Evolutionary conservation across 2,113 vertebrate genomes (phyloP).

Genomic region (Triplophysa siluroides): DNA sequence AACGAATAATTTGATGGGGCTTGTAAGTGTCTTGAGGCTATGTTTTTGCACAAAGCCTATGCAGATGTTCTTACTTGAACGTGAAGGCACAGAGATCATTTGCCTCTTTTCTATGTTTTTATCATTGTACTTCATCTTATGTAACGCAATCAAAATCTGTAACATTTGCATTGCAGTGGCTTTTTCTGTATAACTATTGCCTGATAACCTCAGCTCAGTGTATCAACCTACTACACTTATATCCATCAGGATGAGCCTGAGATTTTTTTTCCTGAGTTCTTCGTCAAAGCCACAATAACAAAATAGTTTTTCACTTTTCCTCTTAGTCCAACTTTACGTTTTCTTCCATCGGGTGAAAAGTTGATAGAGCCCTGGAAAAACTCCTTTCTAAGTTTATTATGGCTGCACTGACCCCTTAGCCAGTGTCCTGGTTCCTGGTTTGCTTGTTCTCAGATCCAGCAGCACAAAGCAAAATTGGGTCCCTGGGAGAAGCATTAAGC

Average conservation of each 20-base stretch:
- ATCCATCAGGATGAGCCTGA: no score
- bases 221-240: no score
- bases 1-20: neutral
- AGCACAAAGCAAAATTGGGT: neutral
- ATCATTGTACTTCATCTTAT: no score
- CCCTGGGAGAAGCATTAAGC: slow-evolving; percentile 8
- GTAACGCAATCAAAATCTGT: no score
- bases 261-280: no score
- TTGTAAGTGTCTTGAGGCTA: neutral
- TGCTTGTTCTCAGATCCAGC: slow-evolving; percentile 7
- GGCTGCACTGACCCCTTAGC: neutral
- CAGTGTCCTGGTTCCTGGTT: neutral
- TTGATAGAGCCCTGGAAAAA: neutral
- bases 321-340: no score
- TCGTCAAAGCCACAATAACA: no score
- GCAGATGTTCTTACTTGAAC: neutral
- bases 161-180: no score
- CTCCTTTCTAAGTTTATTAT: neutral
- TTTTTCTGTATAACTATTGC: no score
- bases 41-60: neutral
- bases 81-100: neutral
- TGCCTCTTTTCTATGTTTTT: neutral
- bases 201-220: no score
- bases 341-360: neutral
- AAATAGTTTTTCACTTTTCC: no score